These are phyloP conservation scores for Aphyosemion australe DNA, from an alignment of 2,113 vertebrate species.

Conservation along the genomic window DNA sequence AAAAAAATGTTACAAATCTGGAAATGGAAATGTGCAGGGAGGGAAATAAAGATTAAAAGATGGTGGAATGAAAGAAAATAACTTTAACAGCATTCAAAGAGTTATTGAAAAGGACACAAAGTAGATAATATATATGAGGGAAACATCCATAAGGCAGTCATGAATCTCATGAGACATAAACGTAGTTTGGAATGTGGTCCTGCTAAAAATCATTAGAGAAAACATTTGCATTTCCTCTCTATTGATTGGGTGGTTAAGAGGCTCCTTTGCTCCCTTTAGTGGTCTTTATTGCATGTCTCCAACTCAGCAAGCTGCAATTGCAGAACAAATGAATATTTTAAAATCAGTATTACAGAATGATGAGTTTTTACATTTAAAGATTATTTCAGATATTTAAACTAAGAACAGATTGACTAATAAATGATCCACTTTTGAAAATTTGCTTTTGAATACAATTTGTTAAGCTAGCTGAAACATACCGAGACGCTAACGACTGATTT, in stretches of 20 bases:
- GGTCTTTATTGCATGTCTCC: neutral
- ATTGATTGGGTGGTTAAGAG: neutral
- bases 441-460: no score
- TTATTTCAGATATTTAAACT: no score
- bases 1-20: neutral
- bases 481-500: constrained; percentile 13
- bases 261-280: neutral
- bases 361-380: no score
- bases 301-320: neutral
- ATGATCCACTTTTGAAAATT: no score
- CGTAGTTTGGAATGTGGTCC: neutral
- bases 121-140: neutral
- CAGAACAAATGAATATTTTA: neutral
- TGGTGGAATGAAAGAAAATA: neutral
- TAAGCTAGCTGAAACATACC: no score
- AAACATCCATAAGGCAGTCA: neutral
- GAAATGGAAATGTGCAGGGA: neutral
- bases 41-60: neutral
- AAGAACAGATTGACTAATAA: no score
- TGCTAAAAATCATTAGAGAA: neutral
- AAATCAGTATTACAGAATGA: neutral
- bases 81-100: no score
- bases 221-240: constrained; percentile 1
- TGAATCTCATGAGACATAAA: neutral
- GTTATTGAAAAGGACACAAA: neutral